Conservation (phyloP, 2,113 vertebrate genomes). For the Anguilla rostrata region DNA sequence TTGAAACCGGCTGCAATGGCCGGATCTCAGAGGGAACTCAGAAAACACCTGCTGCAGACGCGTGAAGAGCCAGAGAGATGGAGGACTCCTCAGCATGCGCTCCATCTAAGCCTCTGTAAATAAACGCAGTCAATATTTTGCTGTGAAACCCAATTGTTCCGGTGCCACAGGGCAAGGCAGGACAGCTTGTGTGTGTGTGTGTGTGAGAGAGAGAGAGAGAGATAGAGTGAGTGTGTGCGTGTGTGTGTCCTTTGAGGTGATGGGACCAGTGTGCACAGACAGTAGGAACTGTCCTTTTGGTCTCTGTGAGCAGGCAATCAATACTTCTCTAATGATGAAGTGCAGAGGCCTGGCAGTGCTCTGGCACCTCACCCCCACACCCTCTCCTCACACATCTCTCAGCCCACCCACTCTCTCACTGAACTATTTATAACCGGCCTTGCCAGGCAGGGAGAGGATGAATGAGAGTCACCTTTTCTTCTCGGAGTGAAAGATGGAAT, state of each 20-base stretch:
- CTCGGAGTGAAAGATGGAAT: neutral
- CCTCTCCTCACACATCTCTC: slow-evolving; percentile 43
- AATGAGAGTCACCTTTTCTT: slow-evolving; percentile 19
- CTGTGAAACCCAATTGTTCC: neutral
- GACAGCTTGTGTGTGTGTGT: neutral
- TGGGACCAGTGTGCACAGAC: neutral
- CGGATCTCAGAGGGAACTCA: neutral
- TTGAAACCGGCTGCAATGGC: neutral
- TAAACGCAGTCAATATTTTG: neutral
- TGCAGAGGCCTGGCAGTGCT: neutral
- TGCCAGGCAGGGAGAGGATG: slow-evolving; percentile 13
- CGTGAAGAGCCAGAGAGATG: neutral
- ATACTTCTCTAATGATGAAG: slow-evolving; percentile 19
- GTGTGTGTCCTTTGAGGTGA: neutral
- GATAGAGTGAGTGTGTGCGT: neutral
- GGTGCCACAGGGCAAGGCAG: neutral
- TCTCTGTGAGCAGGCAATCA: slow-evolving; percentile 22
- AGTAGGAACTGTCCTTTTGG: neutral
- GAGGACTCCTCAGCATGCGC: too few relatives aligned
- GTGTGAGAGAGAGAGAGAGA: neutral
- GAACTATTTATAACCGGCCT: slow-evolving; percentile 27
- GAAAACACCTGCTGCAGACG: neutral
- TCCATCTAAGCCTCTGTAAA: neutral
- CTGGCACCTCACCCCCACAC: slow-evolving; percentile 10
- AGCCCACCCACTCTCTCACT: slow-evolving; percentile 20